Evolutionary conservation across 2,113 vertebrate genomes (phyloP), one percentile per base, ranked within the genome.

Genomic region (Brachypodius melanocephalos): DNA sequence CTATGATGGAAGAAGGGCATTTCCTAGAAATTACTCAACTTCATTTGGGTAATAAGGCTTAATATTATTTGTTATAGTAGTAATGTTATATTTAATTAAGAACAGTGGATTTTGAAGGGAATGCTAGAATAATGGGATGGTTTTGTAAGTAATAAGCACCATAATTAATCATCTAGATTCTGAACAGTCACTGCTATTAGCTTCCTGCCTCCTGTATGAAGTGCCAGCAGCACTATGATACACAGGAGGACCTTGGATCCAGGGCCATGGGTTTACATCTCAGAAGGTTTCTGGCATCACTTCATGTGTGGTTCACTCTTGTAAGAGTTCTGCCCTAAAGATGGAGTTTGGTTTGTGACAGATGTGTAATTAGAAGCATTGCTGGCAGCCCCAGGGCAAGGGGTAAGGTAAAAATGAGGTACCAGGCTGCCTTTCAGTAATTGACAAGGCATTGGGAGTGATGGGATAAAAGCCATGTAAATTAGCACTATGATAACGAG

Each of bases 391-490:
- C 40, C 32, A 34, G 84, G 73, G 85, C 65, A 54, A 77, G 71
- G 38, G 45, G 5, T 42, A 10, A 51, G 65, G 80, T 63, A 22
- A 82, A 65, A 83, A 28, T 87, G 79, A 84, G 72, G 61, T 75
- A 66, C 58, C 69, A 54, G 36, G 34, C 69, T 85, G 93, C 55
- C 34, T 85, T 78, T 80, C 79, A 75, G 43, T 84, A 67, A 90
- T 79, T 93, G 91, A 71, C 69, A 88, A 66, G 73, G 45, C 68
- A 40, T 67, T 10, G 15, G 62, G 58, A 94, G 24, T 0, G 3
- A 24, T n/a, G 15, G 32, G 67, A 88, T 93, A 69, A 96, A 95
- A 87, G 89, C 63, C 54, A 66, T 88, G 85, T 55, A 93, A 92
- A 96, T 94, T 74, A 94, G 82, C 48, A 22, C 66, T 83, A 8